Conservation (phyloP, 2,113 vertebrate genomes). For the Halcyon senegalensis region DNA sequence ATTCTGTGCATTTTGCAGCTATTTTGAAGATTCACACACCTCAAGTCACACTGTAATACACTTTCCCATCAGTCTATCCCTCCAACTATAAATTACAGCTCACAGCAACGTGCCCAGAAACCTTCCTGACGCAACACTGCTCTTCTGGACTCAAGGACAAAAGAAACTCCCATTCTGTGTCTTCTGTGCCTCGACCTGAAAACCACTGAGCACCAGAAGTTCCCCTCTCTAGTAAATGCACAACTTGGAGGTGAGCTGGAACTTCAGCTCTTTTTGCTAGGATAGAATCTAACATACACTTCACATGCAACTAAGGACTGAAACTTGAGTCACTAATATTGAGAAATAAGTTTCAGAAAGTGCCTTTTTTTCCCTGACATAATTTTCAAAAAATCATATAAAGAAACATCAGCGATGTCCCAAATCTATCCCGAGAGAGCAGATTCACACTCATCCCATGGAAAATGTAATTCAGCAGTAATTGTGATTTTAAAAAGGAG, state of each 20-base stretch:
- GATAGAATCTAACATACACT: neutral
- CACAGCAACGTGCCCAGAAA: neutral
- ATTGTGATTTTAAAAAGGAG: neutral
- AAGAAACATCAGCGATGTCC: neutral
- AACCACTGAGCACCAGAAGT: neutral
- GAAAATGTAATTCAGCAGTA: neutral
- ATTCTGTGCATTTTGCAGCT: neutral
- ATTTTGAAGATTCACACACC: neutral
- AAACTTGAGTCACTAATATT: neutral
- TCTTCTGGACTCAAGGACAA: neutral
- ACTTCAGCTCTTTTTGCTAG: neutral
- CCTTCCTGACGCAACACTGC: neutral
- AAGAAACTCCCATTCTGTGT: rapidly evolving
- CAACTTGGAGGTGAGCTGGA: neutral
- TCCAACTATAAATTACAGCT: neutral
- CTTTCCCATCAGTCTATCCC: neutral
- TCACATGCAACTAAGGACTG: neutral
- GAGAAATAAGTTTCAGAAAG: neutral
- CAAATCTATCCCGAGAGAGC: neutral
- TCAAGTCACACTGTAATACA: neutral
- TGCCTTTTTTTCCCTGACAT: neutral
- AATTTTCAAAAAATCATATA: neutral
- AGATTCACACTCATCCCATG: neutral
- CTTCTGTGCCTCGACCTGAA: neutral
- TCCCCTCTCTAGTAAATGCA: neutral